Base-by-base conservation (phyloP, 2,797 vertebrate species). In the Mustela erminea region DNA sequence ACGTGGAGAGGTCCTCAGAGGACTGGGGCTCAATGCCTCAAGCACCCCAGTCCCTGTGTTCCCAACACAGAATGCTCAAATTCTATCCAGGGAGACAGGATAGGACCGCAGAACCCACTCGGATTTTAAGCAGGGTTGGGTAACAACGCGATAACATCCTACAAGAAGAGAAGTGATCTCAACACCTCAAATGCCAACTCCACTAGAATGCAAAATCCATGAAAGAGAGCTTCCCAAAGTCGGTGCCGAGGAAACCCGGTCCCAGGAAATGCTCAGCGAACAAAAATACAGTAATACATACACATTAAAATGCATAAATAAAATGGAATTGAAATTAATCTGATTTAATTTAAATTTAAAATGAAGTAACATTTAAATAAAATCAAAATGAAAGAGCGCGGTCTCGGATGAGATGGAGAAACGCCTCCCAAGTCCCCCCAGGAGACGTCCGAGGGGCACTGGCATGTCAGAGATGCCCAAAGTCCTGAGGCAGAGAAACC, bases 361-460 rank as follows among this genome's bases (percentile, higher is more conserved):
- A 60, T 52, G 66, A 66, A 58, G 32, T 13, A 43, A 13, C 1
- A 29, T 84, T 62, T 74, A 62, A 62, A 64, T 68, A 12, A 38
- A 90, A 82, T 56, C 43, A 68, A 77, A 74, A 66, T 15, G 15
- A 72, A 84, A 80, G 77, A 58, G 52, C 1, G 9, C 18, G 18
- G 38, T 29, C 35, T 56, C n/a, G 43, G 43, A 21, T 8, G 27
- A 84, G 72, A 15, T 5, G 1, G 87, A 35, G 15, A 81, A 54
- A 46, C 0, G 15, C 43, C 1, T 0, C 15, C 2, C 5, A 35
- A 5, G 35, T 21, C 46, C 13, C 56, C 49, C 41, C 10, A 14
- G 80, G 87, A 18, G 52, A 23, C 0, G 17, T 1, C 7, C 4
- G 2, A 41, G 0, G 8, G 1, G 7, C 17, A 2, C 0, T 0